These are phyloP conservation scores for Pantala flavescens DNA, from an alignment of 1,140 invertebrate species.

Conservation along the genomic window DNA sequence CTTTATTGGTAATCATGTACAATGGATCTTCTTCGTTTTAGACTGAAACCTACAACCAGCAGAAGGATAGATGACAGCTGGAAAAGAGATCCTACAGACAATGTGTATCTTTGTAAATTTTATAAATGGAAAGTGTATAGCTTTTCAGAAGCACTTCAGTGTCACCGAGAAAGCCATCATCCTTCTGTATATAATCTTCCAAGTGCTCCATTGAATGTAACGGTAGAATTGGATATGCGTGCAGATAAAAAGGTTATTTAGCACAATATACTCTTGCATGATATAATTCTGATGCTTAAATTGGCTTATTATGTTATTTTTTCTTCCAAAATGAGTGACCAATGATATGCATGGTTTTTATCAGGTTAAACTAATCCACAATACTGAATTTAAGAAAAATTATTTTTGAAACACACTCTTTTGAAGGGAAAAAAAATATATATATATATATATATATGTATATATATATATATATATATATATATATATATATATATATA, in stretches of 20 bases:
- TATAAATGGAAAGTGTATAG: constrained; percentile 51
- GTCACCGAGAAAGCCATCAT: constrained; percentile 63
- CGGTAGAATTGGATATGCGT: constrained; percentile 62
- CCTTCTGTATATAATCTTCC: constrained; percentile 62
- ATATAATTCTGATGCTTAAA: no score
- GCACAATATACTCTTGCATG: no score
- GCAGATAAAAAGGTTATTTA: constrained; percentile 41
- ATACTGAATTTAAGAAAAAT: no score
- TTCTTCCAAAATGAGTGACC: no score
- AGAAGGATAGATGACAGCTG: constrained; percentile 38
- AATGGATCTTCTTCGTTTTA: not conserved
- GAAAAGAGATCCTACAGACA: constrained; percentile 45
- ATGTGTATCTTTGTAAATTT: constrained; percentile 53
- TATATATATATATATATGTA: no score
- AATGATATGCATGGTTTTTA: no score
- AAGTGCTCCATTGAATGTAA: constrained; percentile 48
- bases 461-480: no score
- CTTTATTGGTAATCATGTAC: not conserved
- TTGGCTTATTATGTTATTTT: no score
- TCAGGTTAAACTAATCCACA: no score
- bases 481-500: no score
- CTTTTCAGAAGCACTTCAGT: constrained; percentile 58
- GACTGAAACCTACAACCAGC: not conserved
- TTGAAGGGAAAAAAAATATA: no score
- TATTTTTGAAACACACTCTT: no score